Percentiles rank a stretch among this genome's conserved stretches.
Conservation (phyloP, 2,888 invertebrate genomes). For the Andrena trimmerana region DNA sequence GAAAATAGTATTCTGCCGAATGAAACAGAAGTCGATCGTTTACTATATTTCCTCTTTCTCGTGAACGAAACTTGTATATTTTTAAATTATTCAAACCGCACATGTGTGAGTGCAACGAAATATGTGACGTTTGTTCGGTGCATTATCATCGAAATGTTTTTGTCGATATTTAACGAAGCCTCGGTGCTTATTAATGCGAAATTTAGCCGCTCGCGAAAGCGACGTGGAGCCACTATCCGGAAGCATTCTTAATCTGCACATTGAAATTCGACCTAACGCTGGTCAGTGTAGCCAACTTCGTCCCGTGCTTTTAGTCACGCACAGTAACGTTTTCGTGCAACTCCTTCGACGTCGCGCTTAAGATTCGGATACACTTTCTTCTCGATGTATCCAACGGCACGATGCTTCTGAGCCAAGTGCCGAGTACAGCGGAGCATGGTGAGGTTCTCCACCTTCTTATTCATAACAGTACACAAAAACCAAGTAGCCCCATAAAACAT, state of each 20-base stretch:
- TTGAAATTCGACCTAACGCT: conserved; percentile 59
- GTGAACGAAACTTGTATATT: background rate
- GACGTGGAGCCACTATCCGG: conserved; percentile 53
- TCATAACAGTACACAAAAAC: background rate
- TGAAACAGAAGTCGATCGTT: background rate
- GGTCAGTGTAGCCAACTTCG: conserved; percentile 51
- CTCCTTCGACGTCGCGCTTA: background rate
- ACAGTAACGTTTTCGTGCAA: conserved; percentile 23
- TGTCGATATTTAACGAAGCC: conserved; percentile 2
- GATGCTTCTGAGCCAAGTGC: background rate
- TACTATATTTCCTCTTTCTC: background rate
- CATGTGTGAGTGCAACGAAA: background rate
- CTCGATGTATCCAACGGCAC: background rate
- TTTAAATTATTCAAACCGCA: background rate
- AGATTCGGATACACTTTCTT: background rate
- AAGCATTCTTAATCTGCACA: conserved; percentile 57
- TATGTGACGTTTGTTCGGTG: background rate
- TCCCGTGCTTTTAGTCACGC: conserved; percentile 25
- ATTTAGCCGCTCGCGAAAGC: conserved; percentile 55
- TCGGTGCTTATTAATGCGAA: conserved; percentile 34
- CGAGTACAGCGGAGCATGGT: background rate
- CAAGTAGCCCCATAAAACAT: background rate
- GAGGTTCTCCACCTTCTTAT: background rate
- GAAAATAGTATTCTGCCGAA: background rate
- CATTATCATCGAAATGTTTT: background rate